These are phyloP conservation scores for Actinernus sp. DNA, from an alignment of 92 coral and sea anemone genomes.

Conservation along the genomic window DNA sequence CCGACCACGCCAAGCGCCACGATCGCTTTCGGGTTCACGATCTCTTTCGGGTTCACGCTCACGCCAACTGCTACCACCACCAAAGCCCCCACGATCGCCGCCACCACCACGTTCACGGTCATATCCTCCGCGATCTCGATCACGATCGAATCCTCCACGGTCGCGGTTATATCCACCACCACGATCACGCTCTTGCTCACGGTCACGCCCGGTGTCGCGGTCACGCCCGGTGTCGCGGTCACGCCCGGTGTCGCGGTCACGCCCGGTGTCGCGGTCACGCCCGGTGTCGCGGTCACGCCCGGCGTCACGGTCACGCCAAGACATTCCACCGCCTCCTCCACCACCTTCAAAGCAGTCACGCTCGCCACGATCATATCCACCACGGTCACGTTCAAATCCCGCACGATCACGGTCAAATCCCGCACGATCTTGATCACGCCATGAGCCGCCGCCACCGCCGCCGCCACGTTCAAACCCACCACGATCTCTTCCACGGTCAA, in stretches of 20 bases:
- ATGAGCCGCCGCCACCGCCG: no score
- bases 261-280: no score
- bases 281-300: no score
- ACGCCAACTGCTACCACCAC: slow-evolving; percentile 46
- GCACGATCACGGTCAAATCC: no score
- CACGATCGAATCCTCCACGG: slow-evolving; percentile 41
- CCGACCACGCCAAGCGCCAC: slow-evolving; percentile 51
- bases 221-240: no score
- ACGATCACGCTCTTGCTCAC: neutral
- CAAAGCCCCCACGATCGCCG: slow-evolving; percentile 1
- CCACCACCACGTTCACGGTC: slow-evolving; percentile 22
- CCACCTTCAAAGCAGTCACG: slow-evolving; percentile 33
- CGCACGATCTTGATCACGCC: no score
- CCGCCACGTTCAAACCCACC: no score
- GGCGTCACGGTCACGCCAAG: neutral
- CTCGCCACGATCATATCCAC: slow-evolving; percentile 50
- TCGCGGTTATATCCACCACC: slow-evolving; percentile 18
- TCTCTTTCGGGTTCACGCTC: slow-evolving; percentile 54
- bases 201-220: slow-evolving; percentile 32
- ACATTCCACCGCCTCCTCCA: slow-evolving; percentile 1
- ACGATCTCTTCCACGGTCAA: no score
- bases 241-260: no score
- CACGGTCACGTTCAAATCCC: slow-evolving; percentile 51
- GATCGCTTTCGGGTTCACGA: slow-evolving; percentile 63
- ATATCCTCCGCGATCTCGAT: slow-evolving; percentile 45